Percentiles rank a stretch among this genome's conserved stretches.
Conservation (phyloP, 2,113 vertebrate genomes). For the Orcinus orca region DNA sequence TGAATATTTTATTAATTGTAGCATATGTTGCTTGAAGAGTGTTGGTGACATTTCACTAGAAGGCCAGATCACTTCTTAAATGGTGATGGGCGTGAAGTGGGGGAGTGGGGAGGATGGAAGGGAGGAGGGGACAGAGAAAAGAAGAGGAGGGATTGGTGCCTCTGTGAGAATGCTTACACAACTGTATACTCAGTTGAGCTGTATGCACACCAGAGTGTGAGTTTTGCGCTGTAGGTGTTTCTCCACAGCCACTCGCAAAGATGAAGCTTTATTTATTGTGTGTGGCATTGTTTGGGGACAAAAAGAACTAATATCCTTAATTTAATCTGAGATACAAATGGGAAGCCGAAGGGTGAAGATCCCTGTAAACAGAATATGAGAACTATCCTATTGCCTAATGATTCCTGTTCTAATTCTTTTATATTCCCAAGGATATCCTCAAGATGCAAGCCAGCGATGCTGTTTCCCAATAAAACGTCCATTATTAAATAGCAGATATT, state of each 20-base stretch:
- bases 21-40: neutral
- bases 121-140: neutral
- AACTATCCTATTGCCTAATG: neutral
- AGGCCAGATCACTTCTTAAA: neutral
- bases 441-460: neutral
- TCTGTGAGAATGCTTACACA: neutral
- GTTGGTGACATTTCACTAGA: neutral
- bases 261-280: neutral
- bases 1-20: neutral
- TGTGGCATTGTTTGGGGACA: neutral
- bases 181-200: neutral
- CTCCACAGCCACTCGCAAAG: neutral
- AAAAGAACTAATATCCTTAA: neutral
- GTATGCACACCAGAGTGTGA: neutral
- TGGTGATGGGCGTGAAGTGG: neutral
- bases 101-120: neutral
- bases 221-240: neutral
- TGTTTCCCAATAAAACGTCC: neutral
- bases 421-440: neutral
- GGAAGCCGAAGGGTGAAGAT: neutral
- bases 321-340: neutral
- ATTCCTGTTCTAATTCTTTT: neutral
- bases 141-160: neutral
- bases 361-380: neutral
- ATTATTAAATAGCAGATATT: conserved; percentile 35